phyloP scores from a whole-genome alignment of 2,113 vertebrate species.

The Thinocorus orbignyianus region DNA sequence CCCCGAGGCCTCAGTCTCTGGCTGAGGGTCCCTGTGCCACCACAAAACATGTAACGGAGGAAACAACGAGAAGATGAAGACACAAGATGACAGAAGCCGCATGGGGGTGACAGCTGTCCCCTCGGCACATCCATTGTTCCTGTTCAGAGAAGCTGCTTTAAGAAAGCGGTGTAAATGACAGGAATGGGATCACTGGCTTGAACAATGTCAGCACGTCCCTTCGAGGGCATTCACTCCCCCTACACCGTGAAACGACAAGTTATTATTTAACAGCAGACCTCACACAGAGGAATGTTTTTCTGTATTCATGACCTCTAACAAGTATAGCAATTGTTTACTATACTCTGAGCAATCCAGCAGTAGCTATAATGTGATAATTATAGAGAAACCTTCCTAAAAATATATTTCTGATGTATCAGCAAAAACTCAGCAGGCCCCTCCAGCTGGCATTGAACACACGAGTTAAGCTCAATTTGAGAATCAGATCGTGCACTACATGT shows the following conservation, averaged over 20 bases:
- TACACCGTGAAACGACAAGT: background rate
- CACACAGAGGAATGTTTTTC: constrained; percentile 45
- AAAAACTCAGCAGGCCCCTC: constrained; percentile 36
- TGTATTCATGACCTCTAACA: constrained; percentile 59
- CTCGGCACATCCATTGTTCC: background rate
- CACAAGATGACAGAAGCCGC: accelerated
- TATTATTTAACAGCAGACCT: constrained; percentile 68
- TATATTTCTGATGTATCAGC: constrained; percentile 58
- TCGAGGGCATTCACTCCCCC: background rate
- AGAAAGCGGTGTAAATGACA: background rate
- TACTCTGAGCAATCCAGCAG: constrained; percentile 32
- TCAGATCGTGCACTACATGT: background rate
- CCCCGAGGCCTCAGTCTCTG: background rate
- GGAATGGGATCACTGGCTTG: constrained; percentile 30
- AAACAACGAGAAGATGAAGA: background rate
- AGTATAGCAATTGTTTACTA: constrained; percentile 64
- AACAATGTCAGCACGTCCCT: constrained; percentile 47
- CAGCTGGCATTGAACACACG: constrained; percentile 9
- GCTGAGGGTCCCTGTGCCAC: background rate
- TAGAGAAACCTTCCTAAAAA: constrained; percentile 61
- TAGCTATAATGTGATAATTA: constrained; percentile 69
- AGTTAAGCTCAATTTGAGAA: constrained; percentile 8
- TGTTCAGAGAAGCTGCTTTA: background rate
- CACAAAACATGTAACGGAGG: accelerated
- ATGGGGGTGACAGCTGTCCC: background rate